These are phyloP conservation scores for Malaclemys terrapin DNA, from an alignment of 2,113 vertebrate species.

Conservation along the genomic window DNA sequence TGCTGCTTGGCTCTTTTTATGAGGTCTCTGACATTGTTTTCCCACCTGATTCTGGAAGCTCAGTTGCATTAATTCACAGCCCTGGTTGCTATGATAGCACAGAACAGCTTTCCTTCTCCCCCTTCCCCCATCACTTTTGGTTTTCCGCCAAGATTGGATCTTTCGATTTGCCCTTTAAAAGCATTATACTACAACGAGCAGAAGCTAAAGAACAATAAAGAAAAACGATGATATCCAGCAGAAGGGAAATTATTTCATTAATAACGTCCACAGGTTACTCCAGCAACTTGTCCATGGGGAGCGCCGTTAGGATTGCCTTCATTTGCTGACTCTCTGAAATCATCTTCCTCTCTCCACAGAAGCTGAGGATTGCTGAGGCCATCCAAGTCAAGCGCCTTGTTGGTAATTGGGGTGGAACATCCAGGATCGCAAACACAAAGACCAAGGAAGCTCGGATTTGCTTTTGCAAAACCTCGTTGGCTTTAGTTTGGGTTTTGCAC, in stretches of 20 bases:
- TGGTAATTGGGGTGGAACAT: too few species aligned
- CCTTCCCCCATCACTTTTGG: neutral
- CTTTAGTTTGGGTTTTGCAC: neutral
- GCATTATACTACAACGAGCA: neutral
- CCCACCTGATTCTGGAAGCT: neutral
- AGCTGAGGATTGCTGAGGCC: neutral
- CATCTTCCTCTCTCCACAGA: neutral
- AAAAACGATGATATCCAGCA: neutral
- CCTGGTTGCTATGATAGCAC: neutral
- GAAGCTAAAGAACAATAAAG: neutral
- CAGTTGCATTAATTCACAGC: neutral
- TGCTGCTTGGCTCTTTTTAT: neutral
- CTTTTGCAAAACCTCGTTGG: neutral
- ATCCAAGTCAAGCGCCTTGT: neutral
- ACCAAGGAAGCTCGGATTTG: neutral
- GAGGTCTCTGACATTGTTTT: accelerated
- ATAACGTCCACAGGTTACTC: neutral
- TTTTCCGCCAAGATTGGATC: neutral
- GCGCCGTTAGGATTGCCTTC: neutral
- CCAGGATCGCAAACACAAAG: neutral
- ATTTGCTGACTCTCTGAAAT: neutral
- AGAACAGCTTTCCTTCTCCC: too few species aligned
- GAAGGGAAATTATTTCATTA: neutral
- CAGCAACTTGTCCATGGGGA: neutral
- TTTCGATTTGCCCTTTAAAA: neutral